A percentile compares a stretch with the other conserved stretches of the same genome.
phyloP scores from a whole-genome alignment of 2,113 vertebrate genomes.

The Aramus guarauna region DNA sequence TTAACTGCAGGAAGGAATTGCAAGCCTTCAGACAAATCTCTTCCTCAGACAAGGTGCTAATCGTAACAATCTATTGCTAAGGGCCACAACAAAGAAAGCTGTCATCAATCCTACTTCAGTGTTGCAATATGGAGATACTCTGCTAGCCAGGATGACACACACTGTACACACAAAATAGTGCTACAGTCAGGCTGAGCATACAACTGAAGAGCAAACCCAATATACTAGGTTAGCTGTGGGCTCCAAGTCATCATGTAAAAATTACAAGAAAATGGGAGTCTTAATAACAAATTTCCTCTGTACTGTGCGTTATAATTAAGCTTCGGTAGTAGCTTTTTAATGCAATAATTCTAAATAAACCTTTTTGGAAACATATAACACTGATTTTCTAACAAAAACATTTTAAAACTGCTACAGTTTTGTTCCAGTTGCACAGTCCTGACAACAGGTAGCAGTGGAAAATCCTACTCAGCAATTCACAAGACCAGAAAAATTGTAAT shows the following conservation, averaged over 20 bases:
- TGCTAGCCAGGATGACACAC: neutral
- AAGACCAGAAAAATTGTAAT: neutral
- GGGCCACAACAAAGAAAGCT: neutral
- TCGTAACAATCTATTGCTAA: neutral
- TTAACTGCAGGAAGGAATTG: neutral
- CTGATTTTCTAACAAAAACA: neutral
- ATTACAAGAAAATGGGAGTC: neutral
- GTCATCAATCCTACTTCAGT: neutral
- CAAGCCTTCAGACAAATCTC: neutral
- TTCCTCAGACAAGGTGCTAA: neutral
- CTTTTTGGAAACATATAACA: neutral
- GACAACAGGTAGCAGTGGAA: neutral
- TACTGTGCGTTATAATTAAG: neutral
- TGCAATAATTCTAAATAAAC: neutral
- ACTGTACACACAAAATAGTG: neutral
- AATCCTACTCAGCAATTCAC: neutral
- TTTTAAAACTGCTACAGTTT: neutral
- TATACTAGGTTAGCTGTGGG: neutral
- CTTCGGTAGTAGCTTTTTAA: neutral
- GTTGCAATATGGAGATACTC: neutral
- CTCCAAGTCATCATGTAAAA: neutral
- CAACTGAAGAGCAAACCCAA: accelerated
- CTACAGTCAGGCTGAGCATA: neutral
- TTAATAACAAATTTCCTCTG: neutral
- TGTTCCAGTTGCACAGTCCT: neutral